Evolutionary conservation across 2,888 invertebrate genomes (phyloP).

Genomic region (Megalurothrips usitatus): DNA sequence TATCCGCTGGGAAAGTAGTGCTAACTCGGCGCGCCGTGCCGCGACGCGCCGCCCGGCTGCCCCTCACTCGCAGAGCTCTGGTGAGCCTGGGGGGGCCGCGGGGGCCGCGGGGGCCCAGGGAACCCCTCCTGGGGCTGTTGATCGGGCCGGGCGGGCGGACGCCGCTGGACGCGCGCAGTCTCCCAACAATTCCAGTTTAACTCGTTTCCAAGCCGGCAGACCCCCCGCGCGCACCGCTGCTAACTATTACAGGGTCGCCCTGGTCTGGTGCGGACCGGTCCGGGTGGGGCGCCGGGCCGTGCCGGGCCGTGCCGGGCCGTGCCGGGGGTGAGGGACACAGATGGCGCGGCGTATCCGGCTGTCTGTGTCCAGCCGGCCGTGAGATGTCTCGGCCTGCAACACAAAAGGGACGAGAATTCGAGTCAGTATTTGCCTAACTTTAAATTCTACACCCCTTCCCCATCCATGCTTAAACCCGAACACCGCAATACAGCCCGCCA

Average conservation of each 20-base stretch:
- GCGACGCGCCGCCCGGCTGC: background rate
- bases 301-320: background rate
- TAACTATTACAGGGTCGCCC: background rate
- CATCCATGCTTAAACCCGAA: no score
- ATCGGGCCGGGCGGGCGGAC: background rate
- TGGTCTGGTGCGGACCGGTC: background rate
- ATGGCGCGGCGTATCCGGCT: background rate
- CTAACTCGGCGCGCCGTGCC: background rate
- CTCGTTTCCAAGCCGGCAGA: constrained; percentile 3
- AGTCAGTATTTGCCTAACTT: no score
- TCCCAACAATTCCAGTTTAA: constrained; percentile 2
- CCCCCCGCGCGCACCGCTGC: background rate
- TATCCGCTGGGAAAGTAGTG: background rate
- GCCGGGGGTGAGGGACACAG: background rate
- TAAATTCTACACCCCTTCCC: no score
- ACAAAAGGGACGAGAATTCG: no score
- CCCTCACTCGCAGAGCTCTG: no score
- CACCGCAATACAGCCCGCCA: no score
- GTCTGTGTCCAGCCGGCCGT: no score
- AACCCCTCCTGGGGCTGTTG: no score
- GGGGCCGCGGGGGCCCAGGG: no score
- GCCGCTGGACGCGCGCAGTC: constrained; percentile 2
- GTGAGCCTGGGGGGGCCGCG: no score
- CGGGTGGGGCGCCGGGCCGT: no score
- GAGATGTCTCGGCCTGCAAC: no score